Evolutionary conservation across 2,888 invertebrate genomes (phyloP), one percentile per base, ranked within the genome.

Genomic region (Automeris io): DNA sequence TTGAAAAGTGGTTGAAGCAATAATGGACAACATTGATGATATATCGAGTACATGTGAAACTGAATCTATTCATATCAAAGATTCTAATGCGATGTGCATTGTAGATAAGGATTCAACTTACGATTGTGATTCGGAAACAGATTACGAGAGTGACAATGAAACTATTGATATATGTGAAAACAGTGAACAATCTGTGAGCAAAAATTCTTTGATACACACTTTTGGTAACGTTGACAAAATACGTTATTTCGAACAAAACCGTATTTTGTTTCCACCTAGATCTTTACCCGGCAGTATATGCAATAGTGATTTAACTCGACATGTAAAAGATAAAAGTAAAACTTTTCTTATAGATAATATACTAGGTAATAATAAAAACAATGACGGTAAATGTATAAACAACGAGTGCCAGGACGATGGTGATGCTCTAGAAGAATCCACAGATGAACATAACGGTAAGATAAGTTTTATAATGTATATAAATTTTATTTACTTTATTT

Each of bases 291-390:
- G 57, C 50, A 50, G 53, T 6, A 70, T 51, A 12, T 57, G 59
- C 51, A 56, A 44, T 29, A 68, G 50, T 62, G 58, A 60, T 39
- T 50, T 53, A 23, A 43, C 61, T 0, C 62, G 58, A n/a, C 61
- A 47, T 62, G 43, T 52, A 37, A 71, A 66, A 48, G 60, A 63
- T 25, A 82, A 70, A 62, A 81, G 83, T 51, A 88, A 86, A 69
- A 88, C 88, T 18, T 89, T 89, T 66, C 73, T 88, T 6, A 89
- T 89, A 46, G 89, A 88, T 57, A 88, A 75, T 62, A 89, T 89
- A 51, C 69, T 89, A 63, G 88, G 88, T 8, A 85, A 78, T 47
- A 68, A 74, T 51, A 75, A 68, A 53, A 65, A 45, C 43, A 64
- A 52, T 43, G 50, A 52, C 37, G 42, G 57, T n/a, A 51, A 55